A percentile compares a stretch with the other conserved stretches of the same genome.
Conservation (phyloP, 1,140 invertebrate genomes). For the Pseudobourletiella spinata region DNA sequence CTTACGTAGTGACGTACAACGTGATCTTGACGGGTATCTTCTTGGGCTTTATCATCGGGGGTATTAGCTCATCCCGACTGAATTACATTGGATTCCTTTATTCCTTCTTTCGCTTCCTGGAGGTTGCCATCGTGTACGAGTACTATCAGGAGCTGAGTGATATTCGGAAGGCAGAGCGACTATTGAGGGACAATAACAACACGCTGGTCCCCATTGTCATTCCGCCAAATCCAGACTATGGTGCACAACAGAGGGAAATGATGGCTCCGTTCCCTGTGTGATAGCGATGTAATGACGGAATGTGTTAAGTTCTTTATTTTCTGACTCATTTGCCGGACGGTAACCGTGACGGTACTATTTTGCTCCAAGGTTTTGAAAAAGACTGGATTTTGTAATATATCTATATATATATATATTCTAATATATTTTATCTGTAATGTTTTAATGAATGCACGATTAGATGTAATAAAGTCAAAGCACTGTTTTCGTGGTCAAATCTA, state of each 20-base stretch:
- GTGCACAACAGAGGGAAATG: not conserved
- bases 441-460: too few species aligned
- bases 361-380: too few species aligned
- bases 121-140: not conserved
- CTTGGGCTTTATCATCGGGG: slow-evolving; percentile 1
- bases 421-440: too few species aligned
- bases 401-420: too few species aligned
- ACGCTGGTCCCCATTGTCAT: not conserved
- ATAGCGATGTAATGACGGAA: too few species aligned
- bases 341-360: too few species aligned
- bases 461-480: too few species aligned
- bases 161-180: not conserved
- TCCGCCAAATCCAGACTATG: not conserved
- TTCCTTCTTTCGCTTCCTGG: not conserved
- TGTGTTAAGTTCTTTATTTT: too few species aligned
- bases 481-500: too few species aligned
- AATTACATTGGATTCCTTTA: not conserved
- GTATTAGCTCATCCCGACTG: not conserved
- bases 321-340: too few species aligned
- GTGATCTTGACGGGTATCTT: not conserved
- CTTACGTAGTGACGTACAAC: not conserved
- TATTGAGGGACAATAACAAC: not conserved
- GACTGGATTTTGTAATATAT: too few species aligned
- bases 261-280: too few species aligned
- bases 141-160: not conserved